Evolutionary conservation across 1,140 invertebrate species (phyloP).

Genomic region (Panagrolaimus sp.): DNA sequence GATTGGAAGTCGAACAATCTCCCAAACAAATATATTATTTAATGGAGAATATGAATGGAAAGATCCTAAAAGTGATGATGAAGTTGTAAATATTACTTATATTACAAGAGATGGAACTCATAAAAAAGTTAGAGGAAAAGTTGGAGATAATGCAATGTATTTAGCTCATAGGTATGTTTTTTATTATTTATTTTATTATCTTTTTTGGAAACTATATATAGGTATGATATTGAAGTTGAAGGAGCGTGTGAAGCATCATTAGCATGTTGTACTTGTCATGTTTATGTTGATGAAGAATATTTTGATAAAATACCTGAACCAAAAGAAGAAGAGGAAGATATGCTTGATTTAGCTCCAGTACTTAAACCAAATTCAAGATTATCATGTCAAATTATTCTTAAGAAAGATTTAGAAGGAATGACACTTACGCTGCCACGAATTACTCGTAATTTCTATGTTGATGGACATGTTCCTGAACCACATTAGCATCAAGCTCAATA

Average conservation of each 20-base stretch:
- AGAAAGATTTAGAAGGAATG: slow-evolving; percentile 84
- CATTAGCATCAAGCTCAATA: slow-evolving; percentile 71
- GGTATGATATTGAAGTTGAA: slow-evolving; percentile 85
- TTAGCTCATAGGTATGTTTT: slow-evolving; percentile 71
- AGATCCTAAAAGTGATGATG: slow-evolving; percentile 82
- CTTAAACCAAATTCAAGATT: slow-evolving; percentile 88
- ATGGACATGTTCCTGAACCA: slow-evolving; percentile 85
- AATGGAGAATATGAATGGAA: slow-evolving; percentile 80
- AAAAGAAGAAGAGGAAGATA: slow-evolving; percentile 85
- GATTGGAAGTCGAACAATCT: slow-evolving; percentile 1
- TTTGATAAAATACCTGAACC: slow-evolving; percentile 71
- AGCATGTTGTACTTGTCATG: slow-evolving; percentile 96
- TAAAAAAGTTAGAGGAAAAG: slow-evolving; percentile 75
- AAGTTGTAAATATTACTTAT: slow-evolving; percentile 83
- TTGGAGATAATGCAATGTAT: slow-evolving; percentile 90
- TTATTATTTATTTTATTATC: slow-evolving; percentile 14
- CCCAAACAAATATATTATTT: slow-evolving; percentile 14
- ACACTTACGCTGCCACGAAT: slow-evolving; percentile 77
- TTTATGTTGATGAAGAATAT: slow-evolving; percentile 79
- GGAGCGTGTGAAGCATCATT: slow-evolving; percentile 95
- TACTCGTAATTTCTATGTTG: slow-evolving; percentile 96
- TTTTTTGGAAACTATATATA: slow-evolving; percentile 37
- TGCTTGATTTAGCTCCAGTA: slow-evolving; percentile 91
- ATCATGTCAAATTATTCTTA: slow-evolving; percentile 90
- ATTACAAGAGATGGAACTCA: slow-evolving; percentile 77